Evolutionary conservation across 1,140 invertebrate species (phyloP).

Genomic region (Zaprionus kolodkinae): DNA sequence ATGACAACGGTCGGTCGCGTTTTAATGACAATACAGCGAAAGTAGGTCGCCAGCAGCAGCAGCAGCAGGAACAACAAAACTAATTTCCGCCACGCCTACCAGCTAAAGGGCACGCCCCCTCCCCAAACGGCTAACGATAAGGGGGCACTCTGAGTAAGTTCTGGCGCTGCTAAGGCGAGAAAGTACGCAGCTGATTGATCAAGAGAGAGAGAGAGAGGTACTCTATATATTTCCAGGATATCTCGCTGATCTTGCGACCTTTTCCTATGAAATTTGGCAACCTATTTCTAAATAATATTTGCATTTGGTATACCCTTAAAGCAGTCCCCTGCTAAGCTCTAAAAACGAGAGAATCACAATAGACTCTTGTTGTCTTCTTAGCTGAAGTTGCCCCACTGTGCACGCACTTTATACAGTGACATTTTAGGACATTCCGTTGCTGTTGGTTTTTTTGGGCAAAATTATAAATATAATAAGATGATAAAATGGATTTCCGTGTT

Average conservation of each 20-base stretch:
- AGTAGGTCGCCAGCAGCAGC: slow-evolving; percentile 12
- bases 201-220: too few relatives aligned
- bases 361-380: not conserved
- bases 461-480: slow-evolving; percentile 71
- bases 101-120: not conserved
- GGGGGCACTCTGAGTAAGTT: not conserved
- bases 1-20: slow-evolving; percentile 7
- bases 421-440: not conserved
- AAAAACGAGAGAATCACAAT: not conserved
- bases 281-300: too few relatives aligned
- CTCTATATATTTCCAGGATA: too few relatives aligned
- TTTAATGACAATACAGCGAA: slow-evolving; percentile 3
- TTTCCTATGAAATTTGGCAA: not conserved
- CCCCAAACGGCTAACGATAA: not conserved
- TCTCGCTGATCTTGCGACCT: not conserved
- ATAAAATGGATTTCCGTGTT: slow-evolving; percentile 76
- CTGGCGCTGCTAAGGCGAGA: too few relatives aligned
- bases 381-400: not conserved
- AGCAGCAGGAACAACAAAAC: slow-evolving; percentile 46
- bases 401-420: not conserved
- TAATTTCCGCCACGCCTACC: slow-evolving; percentile 67
- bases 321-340: not conserved
- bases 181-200: too few relatives aligned
- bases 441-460: slow-evolving; percentile 8
- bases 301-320: too few relatives aligned